Base-by-base conservation (phyloP, 2,888 invertebrate genomes). In the Tridacna crocea region DNA sequence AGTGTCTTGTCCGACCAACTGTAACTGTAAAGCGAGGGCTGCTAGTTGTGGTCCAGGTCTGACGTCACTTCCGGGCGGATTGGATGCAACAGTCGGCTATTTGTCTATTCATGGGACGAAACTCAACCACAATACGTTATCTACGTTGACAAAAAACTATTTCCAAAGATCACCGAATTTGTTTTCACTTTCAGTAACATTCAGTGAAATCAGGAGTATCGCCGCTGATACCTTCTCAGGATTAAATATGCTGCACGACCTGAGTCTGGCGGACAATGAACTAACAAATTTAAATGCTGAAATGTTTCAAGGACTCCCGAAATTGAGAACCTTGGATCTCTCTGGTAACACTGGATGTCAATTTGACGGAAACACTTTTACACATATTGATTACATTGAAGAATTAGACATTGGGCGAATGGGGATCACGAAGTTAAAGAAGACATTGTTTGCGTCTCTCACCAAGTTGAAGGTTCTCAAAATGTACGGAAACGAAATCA, bases 201-300 rank as follows among this genome's bases (percentile, higher is more conserved):
- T 72, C 73, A 84, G 84, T n/a, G 75, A 75, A 1, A 61, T 88
- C 12, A 68, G 61, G n/a, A 70, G 61, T 0, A 60, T 89, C 13
- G 77, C 82, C 24, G 74, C 77, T 22, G 86, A 75, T 15, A 75
- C 87, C 3, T 89, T 89, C 77, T 75, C 75, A 3, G 80, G 68
- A 2, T 68, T 89, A 68, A 76, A 68, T 19, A 74, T 80, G 19
- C 75, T 90, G 17, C 80, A 65, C n/a, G 72, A 80, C 24, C 11
- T 90, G n/a, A 81, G 73, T 47, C 73, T 90, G 47, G 77, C 80
- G 4, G 74, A 85, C 36, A 90, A 90, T 66, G 75, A 84, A 15
- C 72, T 90, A 0, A 48, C 68, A 12, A 73, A 51, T 13, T 51
- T 90, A 10, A 77, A 73, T 10, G 80, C 81, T 11, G 87, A 82